phyloP scores from a whole-genome alignment of 2,113 vertebrate species.

The Emydura subglobosa region DNA sequence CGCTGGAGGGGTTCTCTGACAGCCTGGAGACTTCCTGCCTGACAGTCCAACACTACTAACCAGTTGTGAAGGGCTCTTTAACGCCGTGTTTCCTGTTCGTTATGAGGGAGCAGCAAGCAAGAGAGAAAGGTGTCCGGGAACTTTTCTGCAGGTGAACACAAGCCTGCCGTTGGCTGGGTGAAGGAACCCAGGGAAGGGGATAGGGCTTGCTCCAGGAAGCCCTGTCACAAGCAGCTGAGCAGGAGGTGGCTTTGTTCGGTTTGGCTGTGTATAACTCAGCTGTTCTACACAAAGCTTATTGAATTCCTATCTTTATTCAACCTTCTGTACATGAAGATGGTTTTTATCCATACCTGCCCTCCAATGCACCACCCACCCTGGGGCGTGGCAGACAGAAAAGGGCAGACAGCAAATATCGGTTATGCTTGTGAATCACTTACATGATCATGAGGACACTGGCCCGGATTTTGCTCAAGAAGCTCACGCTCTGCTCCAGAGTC shows the following conservation, averaged over 20 bases:
- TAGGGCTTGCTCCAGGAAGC: neutral
- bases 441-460: constrained; percentile 81
- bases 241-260: neutral
- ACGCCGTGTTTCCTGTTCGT: neutral
- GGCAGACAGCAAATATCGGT: neutral
- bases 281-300: neutral
- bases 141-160: neutral
- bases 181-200: neutral
- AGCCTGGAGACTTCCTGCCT: neutral
- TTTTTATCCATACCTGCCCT: neutral
- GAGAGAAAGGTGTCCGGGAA: neutral
- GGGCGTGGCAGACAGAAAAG: neutral
- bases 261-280: neutral
- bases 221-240: neutral
- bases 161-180: neutral
- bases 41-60: neutral
- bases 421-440: constrained; percentile 77
- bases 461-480: constrained; percentile 75
- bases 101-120: neutral
- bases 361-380: too few relatives aligned
- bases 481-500: constrained; percentile 72
- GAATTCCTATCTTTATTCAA: neutral
- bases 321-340: neutral
- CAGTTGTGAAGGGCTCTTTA: neutral
- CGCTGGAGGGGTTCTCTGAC: neutral